Evolutionary conservation across 64 coral and sea anemone species (phyloP).

Genomic region (Actinia tenebrosa): DNA sequence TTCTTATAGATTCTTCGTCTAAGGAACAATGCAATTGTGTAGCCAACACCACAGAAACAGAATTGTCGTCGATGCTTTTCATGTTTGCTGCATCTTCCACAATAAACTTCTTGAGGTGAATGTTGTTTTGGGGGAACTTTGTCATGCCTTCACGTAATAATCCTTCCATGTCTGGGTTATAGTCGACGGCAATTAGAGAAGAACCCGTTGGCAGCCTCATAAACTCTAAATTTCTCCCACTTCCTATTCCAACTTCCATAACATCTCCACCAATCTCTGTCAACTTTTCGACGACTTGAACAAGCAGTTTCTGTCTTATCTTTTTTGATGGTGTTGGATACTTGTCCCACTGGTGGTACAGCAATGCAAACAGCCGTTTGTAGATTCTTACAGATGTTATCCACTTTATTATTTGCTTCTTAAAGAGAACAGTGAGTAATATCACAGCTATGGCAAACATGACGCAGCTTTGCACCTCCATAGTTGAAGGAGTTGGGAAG

Average conservation of each 20-base stretch:
- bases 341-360: background rate
- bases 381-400: background rate
- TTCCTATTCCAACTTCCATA: background rate
- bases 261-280: background rate
- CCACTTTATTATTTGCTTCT: background rate
- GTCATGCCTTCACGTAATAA: background rate
- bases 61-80: constrained; percentile 12
- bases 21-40: constrained; percentile 9
- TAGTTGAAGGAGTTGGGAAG: background rate
- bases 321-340: background rate
- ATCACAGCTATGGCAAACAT: background rate
- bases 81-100: constrained; percentile 13
- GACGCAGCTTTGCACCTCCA: background rate
- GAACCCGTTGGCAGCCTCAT: background rate
- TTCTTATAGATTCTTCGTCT: background rate
- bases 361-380: background rate
- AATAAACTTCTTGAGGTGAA: background rate
- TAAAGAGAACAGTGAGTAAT: background rate
- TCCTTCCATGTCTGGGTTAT: constrained; percentile 1
- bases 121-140: background rate
- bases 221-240: background rate
- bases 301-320: background rate
- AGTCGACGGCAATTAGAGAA: background rate
- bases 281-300: background rate
- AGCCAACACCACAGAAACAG: background rate